Conservation (phyloP, 2,113 vertebrate genomes). For the Erpornis zantholeuca region DNA sequence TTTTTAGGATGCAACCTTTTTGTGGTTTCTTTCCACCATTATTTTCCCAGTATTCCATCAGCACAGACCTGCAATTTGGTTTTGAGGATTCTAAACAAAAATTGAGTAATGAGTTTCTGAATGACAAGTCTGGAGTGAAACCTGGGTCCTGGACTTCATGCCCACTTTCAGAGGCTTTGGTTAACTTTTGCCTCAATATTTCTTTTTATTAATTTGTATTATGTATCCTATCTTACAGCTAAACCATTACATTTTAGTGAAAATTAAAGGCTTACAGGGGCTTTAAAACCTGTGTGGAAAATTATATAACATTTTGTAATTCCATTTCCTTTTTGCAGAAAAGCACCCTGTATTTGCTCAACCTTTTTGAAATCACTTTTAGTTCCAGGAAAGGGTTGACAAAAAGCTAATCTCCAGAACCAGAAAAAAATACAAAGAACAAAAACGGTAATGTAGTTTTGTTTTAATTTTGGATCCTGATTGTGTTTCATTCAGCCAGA, state of each 20-base stretch:
- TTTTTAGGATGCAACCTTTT: conserved; percentile 25
- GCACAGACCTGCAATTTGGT: neutral
- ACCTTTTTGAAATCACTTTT: neutral
- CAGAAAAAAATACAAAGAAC: neutral
- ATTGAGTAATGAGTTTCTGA: neutral
- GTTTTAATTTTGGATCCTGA: neutral
- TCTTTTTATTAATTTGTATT: neutral
- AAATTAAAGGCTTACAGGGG: neutral
- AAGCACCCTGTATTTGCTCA: neutral
- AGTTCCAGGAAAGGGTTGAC: neutral
- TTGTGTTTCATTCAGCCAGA: neutral
- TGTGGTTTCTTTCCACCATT: neutral
- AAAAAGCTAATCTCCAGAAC: neutral
- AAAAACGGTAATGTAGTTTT: neutral
- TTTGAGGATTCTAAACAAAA: neutral
- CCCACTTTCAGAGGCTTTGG: neutral
- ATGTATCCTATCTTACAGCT: neutral
- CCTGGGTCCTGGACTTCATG: neutral
- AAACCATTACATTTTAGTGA: neutral
- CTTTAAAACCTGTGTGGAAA: neutral
- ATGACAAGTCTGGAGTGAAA: neutral
- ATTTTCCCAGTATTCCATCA: conserved; percentile 5
- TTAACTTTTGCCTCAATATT: neutral
- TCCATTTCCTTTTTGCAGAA: neutral
- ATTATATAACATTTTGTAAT: neutral